These are phyloP conservation scores for Plebejus anna DNA, from an alignment of 2,888 invertebrate species.

Conservation along the genomic window DNA sequence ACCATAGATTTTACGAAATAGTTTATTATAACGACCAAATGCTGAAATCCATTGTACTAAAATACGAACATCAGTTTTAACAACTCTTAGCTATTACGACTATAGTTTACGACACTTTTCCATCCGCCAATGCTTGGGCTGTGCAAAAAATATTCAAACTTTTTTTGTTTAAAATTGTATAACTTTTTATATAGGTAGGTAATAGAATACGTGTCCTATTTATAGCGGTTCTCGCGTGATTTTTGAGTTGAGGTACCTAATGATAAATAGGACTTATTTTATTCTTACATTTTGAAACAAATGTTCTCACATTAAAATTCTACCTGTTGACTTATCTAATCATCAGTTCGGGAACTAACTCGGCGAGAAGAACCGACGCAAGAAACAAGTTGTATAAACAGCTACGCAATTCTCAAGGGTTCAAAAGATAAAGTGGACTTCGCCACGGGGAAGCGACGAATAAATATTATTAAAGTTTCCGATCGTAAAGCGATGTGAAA, in stretches of 20 bases:
- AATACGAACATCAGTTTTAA: neutral
- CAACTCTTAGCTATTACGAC: neutral
- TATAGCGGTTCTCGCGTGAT: no score
- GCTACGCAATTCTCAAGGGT: conserved; percentile 6
- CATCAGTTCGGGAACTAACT: no score
- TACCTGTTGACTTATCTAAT: no score
- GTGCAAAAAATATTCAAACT: neutral
- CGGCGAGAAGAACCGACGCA: neutral
- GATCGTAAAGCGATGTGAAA: conserved; percentile 5
- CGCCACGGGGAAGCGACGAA: neutral
- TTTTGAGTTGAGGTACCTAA: no score
- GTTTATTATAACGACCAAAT: neutral
- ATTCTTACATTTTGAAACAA: no score
- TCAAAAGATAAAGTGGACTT: conserved; percentile 19
- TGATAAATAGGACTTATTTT: no score
- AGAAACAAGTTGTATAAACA: neutral
- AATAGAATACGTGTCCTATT: no score
- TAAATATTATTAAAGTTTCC: conserved; percentile 21
- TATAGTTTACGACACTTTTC: neutral
- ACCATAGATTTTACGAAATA: no score
- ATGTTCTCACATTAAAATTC: no score
- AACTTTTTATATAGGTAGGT: no score
- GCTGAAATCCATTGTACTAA: neutral
- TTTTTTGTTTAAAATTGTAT: no score
- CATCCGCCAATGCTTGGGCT: neutral